Evolutionary conservation across 2,888 invertebrate genomes (phyloP).

Genomic region (Drosophila melanocephala): DNA sequence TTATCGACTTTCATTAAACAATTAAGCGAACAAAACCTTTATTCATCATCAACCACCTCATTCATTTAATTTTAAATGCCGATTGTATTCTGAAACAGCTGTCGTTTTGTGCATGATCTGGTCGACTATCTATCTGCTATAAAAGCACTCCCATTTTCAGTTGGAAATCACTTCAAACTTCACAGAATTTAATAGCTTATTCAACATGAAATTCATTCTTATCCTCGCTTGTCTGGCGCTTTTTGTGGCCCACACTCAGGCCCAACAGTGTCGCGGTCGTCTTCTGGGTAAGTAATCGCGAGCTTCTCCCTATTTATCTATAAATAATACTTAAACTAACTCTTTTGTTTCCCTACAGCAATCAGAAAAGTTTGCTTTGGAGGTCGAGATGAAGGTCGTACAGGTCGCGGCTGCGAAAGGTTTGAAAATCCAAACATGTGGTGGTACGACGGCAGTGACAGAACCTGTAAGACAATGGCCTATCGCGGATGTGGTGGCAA

Average conservation of each 20-base stretch:
- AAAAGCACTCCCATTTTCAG: neutral
- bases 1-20: neutral
- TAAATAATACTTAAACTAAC: neutral
- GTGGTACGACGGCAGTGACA: neutral
- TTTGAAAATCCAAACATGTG: constrained; percentile 1
- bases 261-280: constrained; percentile 7
- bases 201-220: constrained; percentile 38
- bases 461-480: neutral
- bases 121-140: neutral
- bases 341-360: neutral
- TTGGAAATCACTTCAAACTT: constrained; percentile 22
- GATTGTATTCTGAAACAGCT: neutral
- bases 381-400: neutral
- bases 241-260: constrained; percentile 19
- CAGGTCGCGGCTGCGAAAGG: fast-evolving
- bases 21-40: neutral
- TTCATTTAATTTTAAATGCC: neutral
- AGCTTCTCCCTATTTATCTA: fast-evolving
- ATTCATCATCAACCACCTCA: neutral
- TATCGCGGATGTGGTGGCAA: constrained; percentile 33
- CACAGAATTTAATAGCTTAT: neutral
- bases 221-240: constrained; percentile 32
- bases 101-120: neutral
- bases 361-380: fast-evolving
- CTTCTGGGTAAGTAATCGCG: neutral